Conservation (phyloP, 1,140 invertebrate species). For the Lasioglossum albipes region DNA sequence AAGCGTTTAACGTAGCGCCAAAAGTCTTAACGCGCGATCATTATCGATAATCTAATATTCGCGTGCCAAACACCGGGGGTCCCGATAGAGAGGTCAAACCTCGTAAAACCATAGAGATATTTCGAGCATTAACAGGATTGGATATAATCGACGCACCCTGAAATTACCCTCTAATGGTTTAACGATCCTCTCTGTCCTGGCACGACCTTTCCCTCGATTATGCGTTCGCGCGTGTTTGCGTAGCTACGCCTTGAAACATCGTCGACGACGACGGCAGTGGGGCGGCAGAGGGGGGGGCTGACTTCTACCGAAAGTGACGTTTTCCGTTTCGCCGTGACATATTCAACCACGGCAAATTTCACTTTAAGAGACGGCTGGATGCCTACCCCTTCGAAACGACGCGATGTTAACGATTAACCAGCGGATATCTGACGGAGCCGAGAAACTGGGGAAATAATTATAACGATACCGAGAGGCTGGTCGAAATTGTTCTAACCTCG, state of each 20-base stretch:
- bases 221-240: background rate
- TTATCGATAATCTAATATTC: background rate
- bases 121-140: background rate
- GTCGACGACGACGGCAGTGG: too few relatives aligned
- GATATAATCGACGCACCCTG: background rate
- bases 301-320: background rate
- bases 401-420: background rate
- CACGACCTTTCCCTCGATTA: slow-evolving; percentile 6
- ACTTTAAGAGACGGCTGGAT: background rate
- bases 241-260: slow-evolving; percentile 10
- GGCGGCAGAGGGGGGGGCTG: too few relatives aligned
- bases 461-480: too few relatives aligned
- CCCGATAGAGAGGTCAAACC: slow-evolving; percentile 5
- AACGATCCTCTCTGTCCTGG: background rate
- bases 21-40: background rate
- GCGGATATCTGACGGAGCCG: background rate
- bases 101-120: background rate
- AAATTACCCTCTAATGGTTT: background rate
- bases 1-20: too few relatives aligned
- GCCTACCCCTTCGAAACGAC: background rate
- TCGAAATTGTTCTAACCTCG: too few relatives aligned
- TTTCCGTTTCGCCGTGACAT: background rate
- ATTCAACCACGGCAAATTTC: background rate
- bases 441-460: too few relatives aligned
- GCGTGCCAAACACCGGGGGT: background rate